Conservation (phyloP, 1,140 invertebrate species). For the Drosophila trapezifrons region DNA sequence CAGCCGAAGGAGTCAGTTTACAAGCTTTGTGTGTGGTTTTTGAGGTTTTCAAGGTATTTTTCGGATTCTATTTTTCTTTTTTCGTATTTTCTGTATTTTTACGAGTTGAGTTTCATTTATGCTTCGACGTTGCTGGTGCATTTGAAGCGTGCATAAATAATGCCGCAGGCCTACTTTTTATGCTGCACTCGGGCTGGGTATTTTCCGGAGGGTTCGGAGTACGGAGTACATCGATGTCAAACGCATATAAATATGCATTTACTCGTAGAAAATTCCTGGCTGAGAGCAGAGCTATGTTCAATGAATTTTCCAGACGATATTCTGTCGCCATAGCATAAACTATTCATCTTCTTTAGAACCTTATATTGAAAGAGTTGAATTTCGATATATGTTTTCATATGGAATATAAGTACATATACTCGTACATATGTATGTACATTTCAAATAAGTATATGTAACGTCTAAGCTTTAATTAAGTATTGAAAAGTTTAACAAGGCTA, state of each 20-base stretch:
- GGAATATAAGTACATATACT: too few relatives aligned
- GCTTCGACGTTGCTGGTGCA: slow-evolving; percentile 61
- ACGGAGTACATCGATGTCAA: slow-evolving; percentile 32
- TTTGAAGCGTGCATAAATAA: slow-evolving; percentile 78
- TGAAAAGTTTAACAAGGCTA: not conserved
- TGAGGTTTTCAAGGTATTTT: slow-evolving; percentile 77
- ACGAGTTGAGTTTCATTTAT: slow-evolving; percentile 68
- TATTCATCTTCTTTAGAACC: not conserved
- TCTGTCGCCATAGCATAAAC: not conserved
- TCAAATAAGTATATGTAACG: not conserved
- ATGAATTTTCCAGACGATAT: slow-evolving; percentile 5
- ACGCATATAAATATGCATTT: slow-evolving; percentile 45
- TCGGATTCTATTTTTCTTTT: slow-evolving; percentile 16
- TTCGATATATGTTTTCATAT: too few relatives aligned
- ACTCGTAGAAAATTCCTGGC: slow-evolving; percentile 10
- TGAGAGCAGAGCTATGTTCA: slow-evolving; percentile 1
- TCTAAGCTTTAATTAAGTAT: not conserved
- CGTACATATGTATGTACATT: too few relatives aligned
- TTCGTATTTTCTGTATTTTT: slow-evolving; percentile 18
- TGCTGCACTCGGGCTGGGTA: slow-evolving; percentile 10
- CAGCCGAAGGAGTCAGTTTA: slow-evolving; percentile 69
- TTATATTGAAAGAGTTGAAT: not conserved
- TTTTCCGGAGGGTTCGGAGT: not conserved
- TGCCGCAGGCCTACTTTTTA: slow-evolving; percentile 72
- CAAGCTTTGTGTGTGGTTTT: slow-evolving; percentile 74